Conservation (phyloP, 2,797 vertebrate genomes). For the Myotis planiceps region DNA sequence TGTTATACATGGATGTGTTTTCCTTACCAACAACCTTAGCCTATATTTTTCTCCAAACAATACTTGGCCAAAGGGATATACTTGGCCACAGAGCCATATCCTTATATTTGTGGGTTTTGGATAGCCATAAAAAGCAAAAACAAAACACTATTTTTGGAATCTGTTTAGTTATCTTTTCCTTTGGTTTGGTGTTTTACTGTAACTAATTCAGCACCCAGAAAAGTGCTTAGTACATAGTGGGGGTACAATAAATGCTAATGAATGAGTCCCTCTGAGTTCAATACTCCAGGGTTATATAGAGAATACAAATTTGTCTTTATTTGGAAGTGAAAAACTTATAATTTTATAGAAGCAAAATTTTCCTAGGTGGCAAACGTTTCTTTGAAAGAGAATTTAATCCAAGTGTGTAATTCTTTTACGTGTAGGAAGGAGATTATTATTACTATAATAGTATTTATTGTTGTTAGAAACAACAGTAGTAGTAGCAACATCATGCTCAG, state of each 20-base stretch:
- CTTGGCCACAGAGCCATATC: not conserved
- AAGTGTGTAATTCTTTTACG: constrained; percentile 24
- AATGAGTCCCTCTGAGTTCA: not conserved
- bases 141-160: constrained; percentile 10
- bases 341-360: constrained; percentile 49
- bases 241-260: not conserved
- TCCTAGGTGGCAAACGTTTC: not conserved
- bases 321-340: not conserved
- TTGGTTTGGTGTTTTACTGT: constrained; percentile 41
- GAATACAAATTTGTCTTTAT: constrained; percentile 19
- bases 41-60: constrained; percentile 41
- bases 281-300: not conserved
- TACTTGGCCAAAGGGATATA: constrained; percentile 30
- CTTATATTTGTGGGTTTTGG: constrained; percentile 15
- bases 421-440: not conserved
- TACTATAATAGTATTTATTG: not conserved
- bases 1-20: constrained; percentile 33
- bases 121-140: not conserved
- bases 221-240: not conserved
- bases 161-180: constrained; percentile 11
- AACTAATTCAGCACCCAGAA: constrained; percentile 23
- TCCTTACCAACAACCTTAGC: not conserved
- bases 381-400: constrained; percentile 35
- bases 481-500: not conserved
- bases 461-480: not conserved